A percentile compares a stretch with the other conserved stretches of the same genome.
Evolutionary conservation across 2,797 vertebrate genomes (phyloP).

Genomic region (Pangasius mekongensis): DNA sequence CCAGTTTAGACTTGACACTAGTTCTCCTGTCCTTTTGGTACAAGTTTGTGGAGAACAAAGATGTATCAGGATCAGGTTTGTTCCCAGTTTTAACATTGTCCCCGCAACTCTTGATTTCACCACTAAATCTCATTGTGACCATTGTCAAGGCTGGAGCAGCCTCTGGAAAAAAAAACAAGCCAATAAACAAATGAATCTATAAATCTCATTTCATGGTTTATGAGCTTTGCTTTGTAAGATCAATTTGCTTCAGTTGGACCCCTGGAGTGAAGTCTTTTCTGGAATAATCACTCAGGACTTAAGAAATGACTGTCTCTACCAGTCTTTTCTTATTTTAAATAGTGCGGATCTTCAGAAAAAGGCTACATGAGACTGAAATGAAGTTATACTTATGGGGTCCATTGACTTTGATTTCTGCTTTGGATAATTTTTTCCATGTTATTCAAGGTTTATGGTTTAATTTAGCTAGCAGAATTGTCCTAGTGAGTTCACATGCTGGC

Average conservation of each 20-base stretch:
- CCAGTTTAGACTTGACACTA: not conserved
- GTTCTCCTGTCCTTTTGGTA: not conserved
- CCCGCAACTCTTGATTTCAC: not conserved
- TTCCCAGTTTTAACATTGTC: not conserved
- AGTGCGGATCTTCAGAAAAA: not conserved
- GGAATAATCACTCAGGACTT: constrained; percentile 3
- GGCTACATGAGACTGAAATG: not conserved
- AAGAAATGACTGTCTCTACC: not conserved
- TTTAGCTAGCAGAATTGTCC: constrained; percentile 32
- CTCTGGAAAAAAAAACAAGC: not conserved
- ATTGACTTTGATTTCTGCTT: not conserved
- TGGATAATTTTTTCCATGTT: constrained; percentile 9
- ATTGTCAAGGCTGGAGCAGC: not conserved
- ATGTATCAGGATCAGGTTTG: not conserved
- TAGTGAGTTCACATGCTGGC: constrained; percentile 22
- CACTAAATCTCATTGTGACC: not conserved
- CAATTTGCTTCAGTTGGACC: not conserved
- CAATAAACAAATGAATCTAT: not conserved
- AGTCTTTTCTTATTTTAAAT: not conserved
- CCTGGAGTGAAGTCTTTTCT: not conserved
- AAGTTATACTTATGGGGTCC: not conserved
- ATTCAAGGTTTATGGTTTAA: constrained; percentile 42
- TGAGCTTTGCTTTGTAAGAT: not conserved
- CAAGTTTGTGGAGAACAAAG: not conserved
- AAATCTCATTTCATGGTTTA: constrained; percentile 15